A percentile compares a stretch with the other conserved stretches of the same genome.
Evolutionary conservation across 2,113 vertebrate genomes (phyloP).

Genomic region (Haliaeetus leucogaster): DNA sequence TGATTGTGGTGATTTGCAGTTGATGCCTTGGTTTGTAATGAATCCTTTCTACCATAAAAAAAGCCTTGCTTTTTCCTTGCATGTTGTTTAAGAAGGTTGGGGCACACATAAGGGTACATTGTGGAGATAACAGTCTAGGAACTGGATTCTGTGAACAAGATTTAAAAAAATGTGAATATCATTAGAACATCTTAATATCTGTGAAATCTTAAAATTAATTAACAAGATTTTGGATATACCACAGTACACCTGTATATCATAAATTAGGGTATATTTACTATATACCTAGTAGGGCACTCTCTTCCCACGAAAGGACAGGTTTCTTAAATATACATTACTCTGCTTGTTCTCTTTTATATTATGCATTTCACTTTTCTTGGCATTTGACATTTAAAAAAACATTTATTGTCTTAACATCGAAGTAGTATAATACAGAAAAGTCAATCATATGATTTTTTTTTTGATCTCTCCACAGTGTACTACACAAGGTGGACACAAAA

Average conservation of each 20-base stretch:
- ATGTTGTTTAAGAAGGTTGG: background rate
- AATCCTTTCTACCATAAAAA: background rate
- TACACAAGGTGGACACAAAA: background rate
- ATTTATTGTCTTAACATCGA: background rate
- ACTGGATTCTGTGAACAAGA: background rate
- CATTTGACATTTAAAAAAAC: background rate
- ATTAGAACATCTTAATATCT: background rate
- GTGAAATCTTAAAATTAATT: background rate
- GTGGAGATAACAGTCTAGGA: background rate
- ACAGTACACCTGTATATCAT: background rate
- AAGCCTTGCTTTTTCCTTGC: background rate
- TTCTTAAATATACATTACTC: background rate
- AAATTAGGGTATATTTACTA: background rate
- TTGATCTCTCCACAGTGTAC: background rate
- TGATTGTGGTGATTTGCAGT: background rate
- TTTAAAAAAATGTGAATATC: background rate
- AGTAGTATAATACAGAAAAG: background rate
- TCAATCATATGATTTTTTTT: background rate
- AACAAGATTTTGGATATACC: background rate
- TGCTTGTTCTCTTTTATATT: constrained; percentile 13
- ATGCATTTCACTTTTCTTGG: background rate
- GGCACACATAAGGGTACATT: background rate
- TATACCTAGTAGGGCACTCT: background rate
- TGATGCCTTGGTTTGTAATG: background rate
- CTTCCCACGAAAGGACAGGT: background rate